A percentile compares a stretch with the other conserved stretches of the same genome.
Evolutionary conservation across 2,888 invertebrate genomes (phyloP).

Genomic region (Tromatobia lineatoria): DNA sequence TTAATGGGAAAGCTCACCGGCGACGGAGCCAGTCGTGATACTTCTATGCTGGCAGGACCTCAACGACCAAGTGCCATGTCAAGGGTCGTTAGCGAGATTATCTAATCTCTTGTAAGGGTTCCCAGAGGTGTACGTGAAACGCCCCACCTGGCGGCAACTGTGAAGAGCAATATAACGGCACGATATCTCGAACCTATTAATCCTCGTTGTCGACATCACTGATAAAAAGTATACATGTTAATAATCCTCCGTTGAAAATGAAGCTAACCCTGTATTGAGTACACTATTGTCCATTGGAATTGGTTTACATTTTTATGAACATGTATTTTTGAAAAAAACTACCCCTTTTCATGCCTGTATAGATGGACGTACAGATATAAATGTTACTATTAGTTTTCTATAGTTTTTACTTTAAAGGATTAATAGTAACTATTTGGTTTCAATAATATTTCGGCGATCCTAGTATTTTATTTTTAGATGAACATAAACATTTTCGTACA

Average conservation of each 20-base stretch:
- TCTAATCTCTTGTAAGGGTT: conserved; percentile 72
- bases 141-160: conserved; percentile 49
- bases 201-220: conserved; percentile 1
- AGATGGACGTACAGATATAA: too few relatives aligned
- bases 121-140: conserved; percentile 67
- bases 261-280: neutral
- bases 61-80: conserved; percentile 70
- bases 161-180: conserved; percentile 48
- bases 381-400: too few relatives aligned
- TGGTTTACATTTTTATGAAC: too few relatives aligned
- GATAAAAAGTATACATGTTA: neutral
- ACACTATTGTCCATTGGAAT: neutral
- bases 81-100: conserved; percentile 77
- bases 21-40: conserved; percentile 47
- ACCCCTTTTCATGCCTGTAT: too few relatives aligned
- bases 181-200: conserved; percentile 33
- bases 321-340: too few relatives aligned
- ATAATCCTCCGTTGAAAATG: neutral
- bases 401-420: too few relatives aligned
- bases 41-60: conserved; percentile 19
- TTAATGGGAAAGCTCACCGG: conserved; percentile 53
- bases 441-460: too few relatives aligned
- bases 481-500: too few relatives aligned
- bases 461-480: too few relatives aligned
- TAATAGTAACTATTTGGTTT: too few relatives aligned